Percentiles rank a stretch among this genome's conserved stretches.
These are phyloP conservation scores for Lycaena phlaeas DNA, from an alignment of 2,888 invertebrate species.

Conservation along the genomic window DNA sequence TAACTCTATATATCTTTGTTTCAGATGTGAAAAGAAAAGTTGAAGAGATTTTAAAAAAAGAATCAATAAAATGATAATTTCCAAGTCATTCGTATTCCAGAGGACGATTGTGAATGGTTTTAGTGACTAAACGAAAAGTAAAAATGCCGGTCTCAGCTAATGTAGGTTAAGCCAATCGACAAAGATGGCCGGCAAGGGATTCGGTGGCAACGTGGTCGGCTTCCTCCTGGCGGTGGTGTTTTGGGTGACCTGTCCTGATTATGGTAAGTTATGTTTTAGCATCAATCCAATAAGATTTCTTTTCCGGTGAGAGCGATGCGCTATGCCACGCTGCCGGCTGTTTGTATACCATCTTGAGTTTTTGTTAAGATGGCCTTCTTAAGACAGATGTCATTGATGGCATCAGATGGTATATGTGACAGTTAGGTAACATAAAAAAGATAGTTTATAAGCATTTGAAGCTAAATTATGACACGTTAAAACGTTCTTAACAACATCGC, in stretches of 20 bases:
- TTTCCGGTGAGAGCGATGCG: no score
- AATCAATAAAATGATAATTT: background rate
- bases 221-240: constrained; percentile 60
- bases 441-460: no score
- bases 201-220: constrained; percentile 57
- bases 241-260: constrained; percentile 62
- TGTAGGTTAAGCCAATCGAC: constrained; percentile 55
- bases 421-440: no score
- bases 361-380: no score
- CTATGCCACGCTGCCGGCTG: no score
- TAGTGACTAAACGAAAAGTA: constrained; percentile 48
- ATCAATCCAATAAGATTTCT: no score
- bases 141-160: constrained; percentile 61
- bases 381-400: no score
- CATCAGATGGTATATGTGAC: no score
- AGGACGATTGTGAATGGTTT: constrained; percentile 45
- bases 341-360: no score
- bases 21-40: background rate
- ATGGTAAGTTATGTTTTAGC: constrained; percentile 50
- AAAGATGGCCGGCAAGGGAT: constrained; percentile 60
- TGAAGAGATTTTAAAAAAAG: background rate
- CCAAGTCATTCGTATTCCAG: constrained; percentile 15
- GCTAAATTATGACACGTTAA: no score
- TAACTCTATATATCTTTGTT: background rate
- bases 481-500: no score